These are phyloP conservation scores for Meta bourneti DNA, from an alignment of 2,888 invertebrate species.

Conservation along the genomic window DNA sequence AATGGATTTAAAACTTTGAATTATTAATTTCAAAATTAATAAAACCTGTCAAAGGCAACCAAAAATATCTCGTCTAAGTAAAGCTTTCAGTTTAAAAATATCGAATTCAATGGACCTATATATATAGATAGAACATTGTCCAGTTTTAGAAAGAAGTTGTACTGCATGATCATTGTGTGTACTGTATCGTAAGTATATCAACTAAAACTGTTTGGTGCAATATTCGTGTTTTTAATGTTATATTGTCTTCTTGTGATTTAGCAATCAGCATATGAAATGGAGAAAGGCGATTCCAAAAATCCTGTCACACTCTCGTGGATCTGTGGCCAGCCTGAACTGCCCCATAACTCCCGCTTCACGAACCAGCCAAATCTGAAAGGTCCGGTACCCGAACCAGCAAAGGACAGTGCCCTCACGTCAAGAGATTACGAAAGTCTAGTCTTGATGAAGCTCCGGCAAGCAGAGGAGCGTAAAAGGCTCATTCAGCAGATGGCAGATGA, in stretches of 20 bases:
- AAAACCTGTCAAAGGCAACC: too few relatives aligned
- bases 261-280: conserved; percentile 81
- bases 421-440: conserved; percentile 91
- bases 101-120: too few relatives aligned
- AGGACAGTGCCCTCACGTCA: conserved; percentile 82
- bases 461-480: conserved; percentile 88
- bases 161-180: too few relatives aligned
- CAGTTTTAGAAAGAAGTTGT: too few relatives aligned
- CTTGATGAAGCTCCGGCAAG: conserved; percentile 89
- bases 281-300: conserved; percentile 86
- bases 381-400: conserved; percentile 77
- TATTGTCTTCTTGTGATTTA: conserved; percentile 56
- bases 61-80: too few relatives aligned
- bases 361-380: conserved; percentile 73
- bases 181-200: too few relatives aligned
- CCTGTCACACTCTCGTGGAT: conserved; percentile 88
- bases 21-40: too few relatives aligned
- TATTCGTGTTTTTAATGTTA: not conserved
- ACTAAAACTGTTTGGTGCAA: too few relatives aligned
- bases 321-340: conserved; percentile 79
- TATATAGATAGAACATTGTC: too few relatives aligned
- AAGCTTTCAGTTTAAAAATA: too few relatives aligned
- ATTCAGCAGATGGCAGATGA: conserved; percentile 79
- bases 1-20: too few relatives aligned
- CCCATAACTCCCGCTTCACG: conserved; percentile 29